These are phyloP conservation scores for Drosophila mercatorum DNA, from an alignment of 2,888 invertebrate species.

Conservation along the genomic window DNA sequence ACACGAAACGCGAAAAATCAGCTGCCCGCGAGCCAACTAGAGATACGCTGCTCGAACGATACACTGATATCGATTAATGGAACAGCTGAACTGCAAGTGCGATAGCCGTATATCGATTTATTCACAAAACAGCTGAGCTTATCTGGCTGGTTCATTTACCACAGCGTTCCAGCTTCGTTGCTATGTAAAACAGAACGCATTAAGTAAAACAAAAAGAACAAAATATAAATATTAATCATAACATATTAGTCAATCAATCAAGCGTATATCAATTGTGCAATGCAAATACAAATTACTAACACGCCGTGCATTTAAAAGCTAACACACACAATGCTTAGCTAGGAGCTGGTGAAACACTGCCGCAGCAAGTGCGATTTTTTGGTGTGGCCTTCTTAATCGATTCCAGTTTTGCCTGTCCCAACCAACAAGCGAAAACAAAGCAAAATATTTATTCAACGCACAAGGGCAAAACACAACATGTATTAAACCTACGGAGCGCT, in stretches of 20 bases:
- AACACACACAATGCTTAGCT: conserved; percentile 33
- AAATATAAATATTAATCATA: conserved; percentile 26
- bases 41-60: neutral
- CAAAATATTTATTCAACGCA: conserved; percentile 17
- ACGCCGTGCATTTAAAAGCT: conserved; percentile 27
- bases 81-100: neutral
- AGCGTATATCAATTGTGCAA: conserved; percentile 9
- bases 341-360: conserved; percentile 49
- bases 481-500: neutral
- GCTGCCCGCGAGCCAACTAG: conserved; percentile 24
- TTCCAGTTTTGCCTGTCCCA: conserved; percentile 22
- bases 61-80: conserved; percentile 13
- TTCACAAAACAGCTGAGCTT: conserved; percentile 31
- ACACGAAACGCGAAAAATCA: conserved; percentile 12
- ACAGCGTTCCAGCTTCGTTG: conserved; percentile 41
- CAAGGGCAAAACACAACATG: conserved; percentile 22
- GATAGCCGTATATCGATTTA: conserved; percentile 17
- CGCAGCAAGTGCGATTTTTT: conserved; percentile 31
- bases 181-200: conserved; percentile 27
- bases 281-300: neutral
- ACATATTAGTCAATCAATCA: conserved; percentile 10
- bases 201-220: conserved; percentile 21
- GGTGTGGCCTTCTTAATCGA: conserved; percentile 53
- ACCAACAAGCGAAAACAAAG: conserved; percentile 12
- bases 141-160: conserved; percentile 37